These are phyloP conservation scores for Tamandua tetradactyla DNA, from an alignment of 2,797 vertebrate species.

Conservation along the genomic window DNA sequence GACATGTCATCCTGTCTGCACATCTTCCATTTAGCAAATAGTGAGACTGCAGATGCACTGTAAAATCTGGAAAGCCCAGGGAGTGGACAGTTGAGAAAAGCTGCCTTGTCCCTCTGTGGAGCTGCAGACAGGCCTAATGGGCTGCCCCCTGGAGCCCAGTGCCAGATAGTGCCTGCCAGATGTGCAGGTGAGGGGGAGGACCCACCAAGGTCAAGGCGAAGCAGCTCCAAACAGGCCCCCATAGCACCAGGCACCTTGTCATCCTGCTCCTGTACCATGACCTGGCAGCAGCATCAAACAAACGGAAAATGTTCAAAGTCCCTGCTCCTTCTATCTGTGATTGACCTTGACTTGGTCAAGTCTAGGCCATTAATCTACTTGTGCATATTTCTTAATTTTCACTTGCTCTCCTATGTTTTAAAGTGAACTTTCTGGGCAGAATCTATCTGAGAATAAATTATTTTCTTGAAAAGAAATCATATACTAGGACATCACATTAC, in stretches of 20 bases:
- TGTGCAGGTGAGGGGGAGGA: slow-evolving; percentile 35
- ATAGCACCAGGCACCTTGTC: not conserved
- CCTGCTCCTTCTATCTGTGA: not conserved
- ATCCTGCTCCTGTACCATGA: not conserved
- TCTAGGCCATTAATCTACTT: not conserved
- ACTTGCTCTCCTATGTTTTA: not conserved
- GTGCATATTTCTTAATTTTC: not conserved
- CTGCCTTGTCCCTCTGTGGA: slow-evolving; percentile 18
- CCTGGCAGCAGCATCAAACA: not conserved
- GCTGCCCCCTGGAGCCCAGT: not conserved
- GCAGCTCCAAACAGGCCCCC: not conserved
- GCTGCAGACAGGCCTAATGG: slow-evolving; percentile 22
- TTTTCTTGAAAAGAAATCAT: slow-evolving; percentile 50
- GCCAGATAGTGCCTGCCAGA: slow-evolving; percentile 64
- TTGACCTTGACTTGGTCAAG: not conserved
- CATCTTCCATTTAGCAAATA: slow-evolving; percentile 48
- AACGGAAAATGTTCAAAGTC: not conserved
- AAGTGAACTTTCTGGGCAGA: slow-evolving; percentile 25
- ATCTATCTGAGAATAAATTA: slow-evolving; percentile 12
- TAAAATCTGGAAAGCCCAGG: not conserved
- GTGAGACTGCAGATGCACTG: not conserved
- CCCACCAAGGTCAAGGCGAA: slow-evolving; percentile 22
- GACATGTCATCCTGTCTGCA: slow-evolving; percentile 68
- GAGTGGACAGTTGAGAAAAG: slow-evolving; percentile 55
- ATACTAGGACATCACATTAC: slow-evolving; percentile 10